A percentile compares a stretch with the other conserved stretches of the same genome.
Conservation (phyloP, 2,888 invertebrate species). For the Leptopterna dolabrata region DNA sequence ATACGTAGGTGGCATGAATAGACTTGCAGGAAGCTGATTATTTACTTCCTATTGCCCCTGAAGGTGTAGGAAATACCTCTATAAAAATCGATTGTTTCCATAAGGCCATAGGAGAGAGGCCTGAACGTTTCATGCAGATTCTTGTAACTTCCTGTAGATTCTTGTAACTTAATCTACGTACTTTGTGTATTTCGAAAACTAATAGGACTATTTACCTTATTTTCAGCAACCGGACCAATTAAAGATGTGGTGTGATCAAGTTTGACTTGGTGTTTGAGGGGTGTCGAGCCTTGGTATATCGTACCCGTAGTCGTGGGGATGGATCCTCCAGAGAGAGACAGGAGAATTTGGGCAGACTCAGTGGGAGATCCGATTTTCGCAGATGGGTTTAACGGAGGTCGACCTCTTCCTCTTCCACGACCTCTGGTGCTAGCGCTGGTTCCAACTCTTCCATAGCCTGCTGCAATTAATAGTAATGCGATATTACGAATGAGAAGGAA, state of each 20-base stretch:
- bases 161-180: no score
- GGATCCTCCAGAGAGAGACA: conserved; percentile 63
- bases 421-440: conserved; percentile 46
- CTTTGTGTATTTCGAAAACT: no score
- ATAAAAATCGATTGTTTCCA: no score
- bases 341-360: conserved; percentile 65
- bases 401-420: conserved; percentile 57
- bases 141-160: no score
- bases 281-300: neutral
- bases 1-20: no score
- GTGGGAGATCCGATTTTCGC: conserved; percentile 61
- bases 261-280: conserved; percentile 2
- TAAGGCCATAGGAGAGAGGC: no score
- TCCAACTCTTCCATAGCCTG: conserved; percentile 55
- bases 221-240: conserved; percentile 18
- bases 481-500: neutral
- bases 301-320: conserved; percentile 20
- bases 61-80: no score
- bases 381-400: conserved; percentile 56
- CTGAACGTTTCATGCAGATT: no score
- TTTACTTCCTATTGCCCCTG: no score
- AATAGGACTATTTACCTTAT: neutral
- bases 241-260: conserved; percentile 19
- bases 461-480: conserved; percentile 1
- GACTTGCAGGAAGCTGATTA: no score